Evolutionary conservation across 2,888 invertebrate genomes (phyloP).

Genomic region (Charanyca ferruginea): DNA sequence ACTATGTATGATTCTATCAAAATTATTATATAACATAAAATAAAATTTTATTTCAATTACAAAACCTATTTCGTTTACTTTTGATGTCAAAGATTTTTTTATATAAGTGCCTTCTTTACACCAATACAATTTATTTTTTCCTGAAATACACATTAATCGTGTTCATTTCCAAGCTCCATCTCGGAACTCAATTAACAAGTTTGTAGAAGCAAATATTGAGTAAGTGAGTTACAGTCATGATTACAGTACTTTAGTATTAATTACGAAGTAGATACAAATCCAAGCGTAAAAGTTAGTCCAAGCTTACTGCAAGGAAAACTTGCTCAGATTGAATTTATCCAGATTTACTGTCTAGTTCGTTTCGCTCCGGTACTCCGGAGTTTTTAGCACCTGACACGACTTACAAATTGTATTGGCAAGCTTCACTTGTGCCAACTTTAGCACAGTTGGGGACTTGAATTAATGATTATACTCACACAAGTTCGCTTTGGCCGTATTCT

Average conservation of each 20-base stretch:
- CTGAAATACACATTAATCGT: conserved; percentile 8
- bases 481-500: conserved; percentile 43
- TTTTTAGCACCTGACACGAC: conserved; percentile 88
- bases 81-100: neutral
- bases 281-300: conserved; percentile 73
- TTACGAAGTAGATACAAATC: conserved; percentile 70
- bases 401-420: conserved; percentile 83
- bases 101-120: too few relatives aligned
- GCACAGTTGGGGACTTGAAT: conserved; percentile 69
- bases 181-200: conserved; percentile 48
- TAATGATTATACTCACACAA: conserved; percentile 69
- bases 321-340: conserved; percentile 82
- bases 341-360: conserved; percentile 81
- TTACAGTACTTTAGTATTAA: conserved; percentile 64
- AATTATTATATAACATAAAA: neutral
- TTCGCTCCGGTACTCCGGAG: conserved; percentile 72
- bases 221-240: conserved; percentile 56
- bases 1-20: too few relatives aligned
- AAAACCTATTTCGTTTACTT: neutral
- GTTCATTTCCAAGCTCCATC: conserved; percentile 32
- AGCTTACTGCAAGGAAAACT: conserved; percentile 70
- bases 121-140: neutral
- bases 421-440: conserved; percentile 69
- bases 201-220: conserved; percentile 50
- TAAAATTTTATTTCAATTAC: conserved; percentile 1